phyloP scores from a whole-genome alignment of 2,888 invertebrate genomes.

The Zaprionus lineosus region DNA sequence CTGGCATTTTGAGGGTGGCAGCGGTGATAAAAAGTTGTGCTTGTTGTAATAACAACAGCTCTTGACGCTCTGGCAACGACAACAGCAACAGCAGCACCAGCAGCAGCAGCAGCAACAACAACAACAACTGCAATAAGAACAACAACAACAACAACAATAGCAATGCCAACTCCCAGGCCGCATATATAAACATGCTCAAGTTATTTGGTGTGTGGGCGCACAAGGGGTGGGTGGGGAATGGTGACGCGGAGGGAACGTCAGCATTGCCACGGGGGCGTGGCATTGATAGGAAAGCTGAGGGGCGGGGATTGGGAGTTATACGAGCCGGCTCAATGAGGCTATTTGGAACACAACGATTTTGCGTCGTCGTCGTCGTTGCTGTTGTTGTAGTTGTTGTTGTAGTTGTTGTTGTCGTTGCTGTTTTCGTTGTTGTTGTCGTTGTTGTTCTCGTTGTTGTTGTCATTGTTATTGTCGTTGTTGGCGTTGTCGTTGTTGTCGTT shows the following conservation, averaged over 20 bases:
- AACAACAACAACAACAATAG: no score
- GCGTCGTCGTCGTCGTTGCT: conserved; percentile 45
- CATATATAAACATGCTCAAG: conserved; percentile 48
- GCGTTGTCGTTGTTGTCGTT: conserved; percentile 46
- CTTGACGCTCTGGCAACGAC: conserved; percentile 53
- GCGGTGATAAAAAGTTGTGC: conserved; percentile 75
- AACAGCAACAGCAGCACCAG: conserved; percentile 25
- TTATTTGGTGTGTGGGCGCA: conserved; percentile 16
- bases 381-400: conserved; percentile 21
- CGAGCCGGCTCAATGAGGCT: conserved; percentile 74
- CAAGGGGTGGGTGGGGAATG: no score
- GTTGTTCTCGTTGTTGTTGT: conserved; percentile 47
- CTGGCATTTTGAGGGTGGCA: conserved; percentile 73
- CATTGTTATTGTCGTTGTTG: conserved; percentile 22
- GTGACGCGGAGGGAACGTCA: background rate
- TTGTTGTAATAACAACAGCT: conserved; percentile 73
- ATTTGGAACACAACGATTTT: conserved; percentile 78
- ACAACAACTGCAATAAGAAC: conserved; percentile 3
- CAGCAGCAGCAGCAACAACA: conserved; percentile 2
- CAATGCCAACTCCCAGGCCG: conserved; percentile 50
- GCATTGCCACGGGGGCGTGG: conserved; percentile 32
- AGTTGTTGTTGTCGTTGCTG: conserved; percentile 46
- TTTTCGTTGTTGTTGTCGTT: conserved; percentile 55
- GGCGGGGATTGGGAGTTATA: conserved; percentile 29
- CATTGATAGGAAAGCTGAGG: conserved; percentile 28